Evolutionary conservation across 2,113 vertebrate species (phyloP).

Genomic region (Heloderma charlesbogerti): DNA sequence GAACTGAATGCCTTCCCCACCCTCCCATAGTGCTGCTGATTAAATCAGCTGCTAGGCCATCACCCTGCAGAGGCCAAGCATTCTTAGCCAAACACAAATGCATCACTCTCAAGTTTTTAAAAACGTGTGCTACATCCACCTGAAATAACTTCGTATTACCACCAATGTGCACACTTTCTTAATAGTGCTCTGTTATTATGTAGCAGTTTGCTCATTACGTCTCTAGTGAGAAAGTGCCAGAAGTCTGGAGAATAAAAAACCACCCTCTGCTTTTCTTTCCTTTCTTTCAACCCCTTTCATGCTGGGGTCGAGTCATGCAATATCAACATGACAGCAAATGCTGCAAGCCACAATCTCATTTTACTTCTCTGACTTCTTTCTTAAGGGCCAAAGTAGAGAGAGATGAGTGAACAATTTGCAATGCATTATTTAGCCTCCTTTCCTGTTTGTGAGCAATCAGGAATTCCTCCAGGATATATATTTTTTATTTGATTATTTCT

Average conservation of each 20-base stretch:
- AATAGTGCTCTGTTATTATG: neutral
- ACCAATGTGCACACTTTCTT: neutral
- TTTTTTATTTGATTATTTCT: neutral
- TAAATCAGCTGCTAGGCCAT: too few species aligned
- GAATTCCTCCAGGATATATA: neutral
- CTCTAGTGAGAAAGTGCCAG: neutral
- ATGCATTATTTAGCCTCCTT: rapidly evolving
- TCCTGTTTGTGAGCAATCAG: neutral
- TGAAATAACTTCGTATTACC: neutral
- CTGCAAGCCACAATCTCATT: conserved; percentile 5
- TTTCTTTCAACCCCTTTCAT: too few species aligned
- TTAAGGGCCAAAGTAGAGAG: conserved; percentile 4
- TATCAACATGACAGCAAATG: conserved; percentile 2
- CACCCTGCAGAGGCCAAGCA: neutral
- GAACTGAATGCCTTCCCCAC: neutral
- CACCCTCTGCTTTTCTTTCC: neutral
- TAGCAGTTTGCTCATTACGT: neutral
- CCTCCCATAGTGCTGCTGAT: neutral
- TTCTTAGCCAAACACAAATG: neutral
- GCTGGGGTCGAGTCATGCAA: neutral
- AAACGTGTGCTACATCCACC: neutral
- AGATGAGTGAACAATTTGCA: neutral
- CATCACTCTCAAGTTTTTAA: neutral
- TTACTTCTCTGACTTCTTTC: conserved; percentile 23
- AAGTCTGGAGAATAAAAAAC: neutral